These are phyloP conservation scores for Drosophila bocki DNA, from an alignment of 1,140 invertebrate species.

Conservation along the genomic window DNA sequence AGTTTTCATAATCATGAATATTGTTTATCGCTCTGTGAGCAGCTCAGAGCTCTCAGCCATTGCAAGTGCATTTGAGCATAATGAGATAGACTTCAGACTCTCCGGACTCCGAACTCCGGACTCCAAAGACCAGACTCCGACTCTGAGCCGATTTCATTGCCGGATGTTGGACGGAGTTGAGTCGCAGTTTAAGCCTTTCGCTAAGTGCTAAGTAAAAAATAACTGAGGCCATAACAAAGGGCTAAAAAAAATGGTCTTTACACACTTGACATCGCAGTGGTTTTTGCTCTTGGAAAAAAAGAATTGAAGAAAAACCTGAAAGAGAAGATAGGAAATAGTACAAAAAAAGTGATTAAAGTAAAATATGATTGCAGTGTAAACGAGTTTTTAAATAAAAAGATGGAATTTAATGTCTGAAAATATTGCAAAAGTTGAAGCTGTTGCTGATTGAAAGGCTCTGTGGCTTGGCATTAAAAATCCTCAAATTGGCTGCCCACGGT, in stretches of 20 bases:
- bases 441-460: neutral
- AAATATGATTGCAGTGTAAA: neutral
- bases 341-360: neutral
- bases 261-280: conserved; percentile 20
- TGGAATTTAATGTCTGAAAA: neutral
- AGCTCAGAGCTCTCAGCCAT: conserved; percentile 32
- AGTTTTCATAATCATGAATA: conserved; percentile 65
- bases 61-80: conserved; percentile 57
- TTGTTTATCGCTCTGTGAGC: conserved; percentile 56
- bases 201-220: conserved; percentile 55
- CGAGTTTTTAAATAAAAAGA: neutral
- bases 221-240: conserved; percentile 37
- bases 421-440: neutral
- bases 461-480: conserved; percentile 22
- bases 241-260: conserved; percentile 17
- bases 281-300: neutral
- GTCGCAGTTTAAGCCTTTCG: conserved; percentile 35
- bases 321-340: neutral
- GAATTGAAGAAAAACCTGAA: neutral
- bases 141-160: conserved; percentile 6
- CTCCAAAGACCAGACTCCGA: conserved; percentile 4
- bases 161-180: conserved; percentile 22
- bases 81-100: conserved; percentile 46
- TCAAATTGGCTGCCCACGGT: conserved; percentile 39
- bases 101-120: conserved; percentile 1